Base-by-base conservation (phyloP, 2,888 invertebrate genomes). In the Adineta ricciae region DNA sequence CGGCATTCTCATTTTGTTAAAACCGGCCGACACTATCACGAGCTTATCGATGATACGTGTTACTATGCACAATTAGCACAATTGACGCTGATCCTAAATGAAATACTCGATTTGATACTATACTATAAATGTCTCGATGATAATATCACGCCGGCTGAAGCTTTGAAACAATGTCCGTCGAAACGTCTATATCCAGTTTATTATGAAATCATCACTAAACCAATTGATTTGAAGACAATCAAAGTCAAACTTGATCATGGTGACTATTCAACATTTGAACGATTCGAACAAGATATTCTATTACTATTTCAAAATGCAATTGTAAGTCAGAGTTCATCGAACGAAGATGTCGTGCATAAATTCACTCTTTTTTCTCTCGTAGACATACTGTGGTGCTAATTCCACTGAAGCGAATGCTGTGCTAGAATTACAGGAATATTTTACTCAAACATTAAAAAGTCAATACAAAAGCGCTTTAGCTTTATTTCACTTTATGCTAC, bases 251-350 rank as follows among this genome's bases (percentile, higher is more conserved):
- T 98, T 84, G 95, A 95, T 90, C 93, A 93, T 87, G 93, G 93
- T 84, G 94, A 94, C 84, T 99, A 98, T 89, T 91, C 92, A 0
- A 93, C 91, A 87, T 90, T 98, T 54, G 92, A 92, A 83, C 96
- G 96, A 85, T 92, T 99, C 92, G 97, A 97, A 90, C 93, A 93
- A 87, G 98, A 99, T 92, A 91, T 99, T 72, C 90, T 94, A 87
- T 92, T 95, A 84, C 95, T 99, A 94, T 95, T 95, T 83, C 94
- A 94, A 87, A 99, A 99, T 91, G 98, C 98, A 0, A 97, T 78
- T 5, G 73, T 78, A 78, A 24, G 41, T 78, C 14, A 0, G 0
- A 38, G 36, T 38, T 41, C 8, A 36, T 41, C 24, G 46, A 32
- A 27, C 8, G 4, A 32, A 2, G 64, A 64, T n/a, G n/a, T n/a